phyloP scores from a whole-genome alignment of 2,888 invertebrate species.

The Sesamia inferens region DNA sequence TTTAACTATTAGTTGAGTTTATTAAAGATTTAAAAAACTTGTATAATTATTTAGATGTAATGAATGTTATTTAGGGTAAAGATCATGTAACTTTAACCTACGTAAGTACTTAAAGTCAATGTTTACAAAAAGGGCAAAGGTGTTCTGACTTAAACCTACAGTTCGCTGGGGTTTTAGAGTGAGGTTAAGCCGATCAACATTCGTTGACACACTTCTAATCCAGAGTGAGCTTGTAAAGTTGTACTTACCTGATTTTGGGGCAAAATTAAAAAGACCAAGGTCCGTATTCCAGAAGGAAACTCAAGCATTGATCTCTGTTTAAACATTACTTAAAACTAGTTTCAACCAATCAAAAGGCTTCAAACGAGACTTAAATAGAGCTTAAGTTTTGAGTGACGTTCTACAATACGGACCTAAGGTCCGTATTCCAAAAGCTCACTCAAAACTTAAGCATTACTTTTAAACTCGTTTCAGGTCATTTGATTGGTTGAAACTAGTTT shows the following conservation, averaged over 20 bases:
- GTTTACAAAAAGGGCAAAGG: conserved; percentile 36
- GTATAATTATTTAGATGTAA: background rate
- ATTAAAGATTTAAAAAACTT: background rate
- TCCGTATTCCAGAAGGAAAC: too few relatives aligned
- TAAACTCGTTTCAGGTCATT: too few relatives aligned
- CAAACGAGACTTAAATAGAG: too few relatives aligned
- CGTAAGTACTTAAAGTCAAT: conserved; percentile 5
- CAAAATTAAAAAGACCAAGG: background rate
- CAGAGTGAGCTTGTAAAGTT: conserved; percentile 24
- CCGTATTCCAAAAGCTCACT: too few relatives aligned
- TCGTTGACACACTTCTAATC: conserved; percentile 39
- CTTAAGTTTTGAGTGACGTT: too few relatives aligned
- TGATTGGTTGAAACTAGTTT: too few relatives aligned
- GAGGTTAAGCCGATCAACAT: conserved; percentile 38
- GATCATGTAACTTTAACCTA: conserved; percentile 2
- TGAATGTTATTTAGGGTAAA: conserved; percentile 14
- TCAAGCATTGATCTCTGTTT: too few relatives aligned
- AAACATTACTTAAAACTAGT: too few relatives aligned
- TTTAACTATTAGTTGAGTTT: too few relatives aligned
- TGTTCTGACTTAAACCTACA: conserved; percentile 19
- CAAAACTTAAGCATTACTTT: too few relatives aligned
- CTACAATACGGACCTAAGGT: too few relatives aligned
- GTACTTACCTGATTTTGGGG: conserved; percentile 22
- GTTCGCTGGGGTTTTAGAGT: conserved; percentile 24
- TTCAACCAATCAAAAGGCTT: too few relatives aligned